Evolutionary conservation across 2,888 invertebrate genomes (phyloP), one percentile per base, ranked within the genome.

Genomic region (Digitonthophagus gazella): DNA sequence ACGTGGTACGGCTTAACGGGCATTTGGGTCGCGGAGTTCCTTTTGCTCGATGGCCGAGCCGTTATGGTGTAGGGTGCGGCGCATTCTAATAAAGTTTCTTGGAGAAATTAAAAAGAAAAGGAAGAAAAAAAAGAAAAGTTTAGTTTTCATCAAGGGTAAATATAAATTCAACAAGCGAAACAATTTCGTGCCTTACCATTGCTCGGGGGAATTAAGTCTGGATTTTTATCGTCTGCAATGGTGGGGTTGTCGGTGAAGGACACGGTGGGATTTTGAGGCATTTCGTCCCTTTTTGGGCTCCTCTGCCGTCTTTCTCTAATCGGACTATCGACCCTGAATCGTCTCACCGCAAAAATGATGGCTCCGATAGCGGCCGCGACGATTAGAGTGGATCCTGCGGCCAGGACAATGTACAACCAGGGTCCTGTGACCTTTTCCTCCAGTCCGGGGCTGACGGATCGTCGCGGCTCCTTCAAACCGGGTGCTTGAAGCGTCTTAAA

Each of bases 401-500:
- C 82, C 69, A 82, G 72, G 58, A 81, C 71, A 69, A 82, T 81
- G 72, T 82, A 82, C 65, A 82, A 75, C 82, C 81, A 82, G 2
- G 82, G 81, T 22, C 80, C 81, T 8, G 72, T 72, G 18, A 69
- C 64, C 58, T 70, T 71, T 28, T 75, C 75, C 61, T 79, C 79
- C 2, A 73, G 71, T 15, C 71, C 71, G 6, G 81, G 80, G n/a
- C 74, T 77, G 11, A 83, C 83, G 6, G 82, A 83, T 67, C 84
- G 78, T 54, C 85, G 78, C 68, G 84, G 84, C 73, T 83, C 83
- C 71, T 83, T 84, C 70, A 85, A 78, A 57, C 84, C 83, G 2
- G 84, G 83, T 15, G 84, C 83, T 18, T 83, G 83, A 6, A 84
- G 77, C 2, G 87, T 86, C 16, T 80, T 80, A n/a, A 85, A 82